phyloP scores from a whole-genome alignment of 2,797 vertebrate genomes.

The Helarctos malayanus region DNA sequence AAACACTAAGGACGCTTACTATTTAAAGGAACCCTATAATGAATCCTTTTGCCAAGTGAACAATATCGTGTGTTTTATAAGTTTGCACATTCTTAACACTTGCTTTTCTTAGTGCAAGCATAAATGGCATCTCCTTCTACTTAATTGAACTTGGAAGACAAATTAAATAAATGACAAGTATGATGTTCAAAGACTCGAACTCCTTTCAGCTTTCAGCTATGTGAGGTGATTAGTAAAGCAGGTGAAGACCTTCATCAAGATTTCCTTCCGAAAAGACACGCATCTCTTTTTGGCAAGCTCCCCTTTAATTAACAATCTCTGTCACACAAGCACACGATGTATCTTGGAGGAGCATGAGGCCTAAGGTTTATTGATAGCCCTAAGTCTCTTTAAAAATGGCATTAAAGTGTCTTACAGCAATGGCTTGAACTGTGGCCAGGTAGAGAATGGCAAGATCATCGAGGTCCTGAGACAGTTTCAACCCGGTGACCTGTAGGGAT shows the following conservation, averaged over 20 bases:
- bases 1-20: constrained; percentile 37
- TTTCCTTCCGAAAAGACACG: constrained; percentile 19
- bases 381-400: constrained; percentile 62
- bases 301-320: constrained; percentile 79
- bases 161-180: neutral
- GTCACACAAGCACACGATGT: constrained; percentile 72
- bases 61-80: neutral
- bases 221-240: constrained; percentile 12
- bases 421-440: constrained; percentile 95
- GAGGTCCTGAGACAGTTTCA: constrained; percentile 93
- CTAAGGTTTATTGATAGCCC: constrained; percentile 70
- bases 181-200: neutral
- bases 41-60: constrained; percentile 40
- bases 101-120: neutral
- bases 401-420: constrained; percentile 93
- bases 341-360: neutral
- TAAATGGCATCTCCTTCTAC: neutral
- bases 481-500: constrained; percentile 93
- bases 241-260: neutral
- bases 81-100: neutral
- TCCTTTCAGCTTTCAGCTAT: neutral
- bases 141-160: constrained; percentile 25
- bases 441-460: constrained; percentile 97
- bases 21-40: constrained; percentile 8
- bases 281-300: constrained; percentile 68